Evolutionary conservation across 1,140 invertebrate genomes (phyloP).

Genomic region (Aphis gossypii): DNA sequence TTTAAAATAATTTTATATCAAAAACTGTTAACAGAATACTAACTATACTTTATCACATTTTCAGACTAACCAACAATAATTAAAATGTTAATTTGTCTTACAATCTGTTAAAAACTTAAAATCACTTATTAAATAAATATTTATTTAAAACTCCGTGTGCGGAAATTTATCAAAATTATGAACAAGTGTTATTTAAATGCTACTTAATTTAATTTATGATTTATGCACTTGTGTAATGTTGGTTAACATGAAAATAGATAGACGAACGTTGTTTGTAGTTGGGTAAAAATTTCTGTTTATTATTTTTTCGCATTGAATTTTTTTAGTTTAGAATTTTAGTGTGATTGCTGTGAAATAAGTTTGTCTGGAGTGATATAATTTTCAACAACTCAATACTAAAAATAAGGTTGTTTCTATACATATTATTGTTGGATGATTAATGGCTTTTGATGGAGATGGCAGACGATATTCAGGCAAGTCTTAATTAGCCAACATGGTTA

Average conservation of each 20-base stretch:
- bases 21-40: constrained; percentile 34
- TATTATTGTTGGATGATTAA: constrained; percentile 46
- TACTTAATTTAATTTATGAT: not conserved
- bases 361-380: not conserved
- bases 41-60: constrained; percentile 8
- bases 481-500: not conserved
- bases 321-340: not conserved
- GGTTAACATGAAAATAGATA: constrained; percentile 55
- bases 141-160: not conserved
- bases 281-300: constrained; percentile 49
- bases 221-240: constrained; percentile 3
- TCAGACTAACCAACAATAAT: constrained; percentile 28
- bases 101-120: not conserved
- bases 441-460: constrained; percentile 57
- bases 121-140: not conserved
- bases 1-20: not conserved
- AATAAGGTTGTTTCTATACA: not conserved
- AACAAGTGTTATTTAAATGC: not conserved
- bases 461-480: constrained; percentile 51
- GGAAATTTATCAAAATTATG: not conserved
- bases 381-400: not conserved
- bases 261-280: constrained; percentile 53
- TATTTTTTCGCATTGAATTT: constrained; percentile 40
- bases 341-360: not conserved
- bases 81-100: not conserved